Base-by-base conservation (phyloP, 2,888 invertebrate genomes). In the Taphrorychus bicolor region DNA sequence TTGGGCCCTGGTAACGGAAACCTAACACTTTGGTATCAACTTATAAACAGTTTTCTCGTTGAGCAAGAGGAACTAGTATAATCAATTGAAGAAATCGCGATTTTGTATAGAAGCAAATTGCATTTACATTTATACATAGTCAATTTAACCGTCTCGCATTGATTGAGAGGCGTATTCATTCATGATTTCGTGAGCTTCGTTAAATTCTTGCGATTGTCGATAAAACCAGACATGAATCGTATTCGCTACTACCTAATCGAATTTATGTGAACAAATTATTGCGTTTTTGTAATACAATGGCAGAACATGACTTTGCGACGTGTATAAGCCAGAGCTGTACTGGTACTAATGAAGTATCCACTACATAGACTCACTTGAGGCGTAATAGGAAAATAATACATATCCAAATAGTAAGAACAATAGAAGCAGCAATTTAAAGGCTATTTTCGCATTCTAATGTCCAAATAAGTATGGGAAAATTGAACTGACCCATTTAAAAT, bases 401-500 rank as follows among this genome's bases (percentile, higher is more conserved):
- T 42, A 40, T 67, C 62, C 62, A 7, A 32, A 3, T 53, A 66
- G 58, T 49, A 1, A 61, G 63, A 67, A 67, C 67, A 67, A 67
- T 63, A 63, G 67, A 21, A 21, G 5, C 17, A 22, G n/a, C 42
- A 52, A 59, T 60, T 59, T 48, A 59, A 52, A 61, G 40, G 58
- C 18, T 53, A 60, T 62, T 66, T 62, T 61, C 45, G 48, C 57
- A 59, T 67, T 62, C 41, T 63, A 59, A 67, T 67, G 59, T 59
- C 62, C 59, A 59, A 63, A 62, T 67, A 67, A 67, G 62, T 63
- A 67, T 67, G 63, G 57, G 61, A 66, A 61, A 57, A 32, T 16
- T 24, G 52, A 51, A 45, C 42, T 61, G 58, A 45, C 66, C 66
- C 53, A 61, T 54, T 66, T 67, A 32, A 59, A 59, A 63, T 67